Conservation (phyloP, 1,140 invertebrate species). For the Brachionus angularis region DNA sequence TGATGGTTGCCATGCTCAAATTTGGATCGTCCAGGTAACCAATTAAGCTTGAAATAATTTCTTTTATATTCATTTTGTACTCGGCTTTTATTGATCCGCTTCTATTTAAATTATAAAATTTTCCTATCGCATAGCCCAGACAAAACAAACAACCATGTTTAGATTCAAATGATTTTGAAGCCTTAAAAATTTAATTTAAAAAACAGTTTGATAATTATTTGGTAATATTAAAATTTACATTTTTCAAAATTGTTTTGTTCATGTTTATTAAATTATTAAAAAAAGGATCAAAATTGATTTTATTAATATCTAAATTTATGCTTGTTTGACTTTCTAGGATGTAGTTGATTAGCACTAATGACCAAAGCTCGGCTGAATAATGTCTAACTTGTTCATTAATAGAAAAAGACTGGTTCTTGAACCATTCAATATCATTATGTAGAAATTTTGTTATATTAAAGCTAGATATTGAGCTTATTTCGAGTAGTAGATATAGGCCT, state of each 20-base stretch:
- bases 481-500: slow-evolving; percentile 68
- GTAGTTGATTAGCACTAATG: slow-evolving; percentile 10
- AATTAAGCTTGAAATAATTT: not conserved
- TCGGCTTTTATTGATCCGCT: slow-evolving; percentile 61
- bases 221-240: not conserved
- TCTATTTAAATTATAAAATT: slow-evolving; percentile 54
- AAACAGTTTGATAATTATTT: not conserved
- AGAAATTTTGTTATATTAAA: slow-evolving; percentile 62
- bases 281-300: slow-evolving; percentile 46
- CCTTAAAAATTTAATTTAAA: slow-evolving; percentile 1
- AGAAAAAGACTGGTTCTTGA: slow-evolving; percentile 48
- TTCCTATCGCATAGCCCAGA: slow-evolving; percentile 63
- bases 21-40: not conserved
- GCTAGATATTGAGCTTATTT: slow-evolving; percentile 68
- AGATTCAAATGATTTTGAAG: slow-evolving; percentile 62
- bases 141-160: slow-evolving; percentile 71
- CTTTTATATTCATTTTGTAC: slow-evolving; percentile 6
- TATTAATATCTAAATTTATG: slow-evolving; percentile 53
- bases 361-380: slow-evolving; percentile 64
- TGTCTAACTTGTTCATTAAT: slow-evolving; percentile 70
- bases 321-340: slow-evolving; percentile 45
- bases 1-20: slow-evolving; percentile 61
- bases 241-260: slow-evolving; percentile 24
- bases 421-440: slow-evolving; percentile 64
- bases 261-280: not conserved